phyloP scores from a whole-genome alignment of 2,113 vertebrate species.

The Alouatta palliata region DNA sequence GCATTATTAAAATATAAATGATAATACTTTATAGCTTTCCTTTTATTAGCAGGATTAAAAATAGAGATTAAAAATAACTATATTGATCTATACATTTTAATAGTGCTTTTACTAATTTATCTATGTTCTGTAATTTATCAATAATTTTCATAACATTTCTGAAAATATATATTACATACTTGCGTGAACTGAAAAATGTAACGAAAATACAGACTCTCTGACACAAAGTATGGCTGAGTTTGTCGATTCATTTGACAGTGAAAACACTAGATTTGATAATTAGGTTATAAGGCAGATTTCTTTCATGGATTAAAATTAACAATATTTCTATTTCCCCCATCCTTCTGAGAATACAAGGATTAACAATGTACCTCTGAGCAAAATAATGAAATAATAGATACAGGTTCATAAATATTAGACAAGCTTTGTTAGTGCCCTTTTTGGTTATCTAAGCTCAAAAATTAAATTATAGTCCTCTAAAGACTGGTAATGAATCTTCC shows the following conservation, averaged over 20 bases:
- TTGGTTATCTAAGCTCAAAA: background rate
- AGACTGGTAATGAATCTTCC: background rate
- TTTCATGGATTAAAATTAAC: conserved; percentile 12
- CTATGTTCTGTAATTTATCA: background rate
- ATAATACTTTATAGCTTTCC: background rate
- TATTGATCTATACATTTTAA: background rate
- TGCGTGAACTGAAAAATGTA: background rate
- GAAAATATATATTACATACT: background rate
- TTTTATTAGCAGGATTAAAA: conserved; percentile 5
- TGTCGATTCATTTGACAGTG: background rate
- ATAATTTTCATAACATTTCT: background rate
- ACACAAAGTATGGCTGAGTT: background rate
- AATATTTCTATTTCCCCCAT: conserved; percentile 19
- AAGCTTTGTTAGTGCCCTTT: background rate
- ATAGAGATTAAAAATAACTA: conserved; percentile 31
- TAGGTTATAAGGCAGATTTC: background rate
- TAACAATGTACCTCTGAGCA: background rate
- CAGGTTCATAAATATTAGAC: background rate
- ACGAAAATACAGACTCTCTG: conserved; percentile 9
- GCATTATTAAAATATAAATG: conserved; percentile 47
- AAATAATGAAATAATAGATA: background rate
- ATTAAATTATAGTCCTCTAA: background rate
- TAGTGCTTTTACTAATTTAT: conserved; percentile 5
- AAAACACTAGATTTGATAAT: background rate
- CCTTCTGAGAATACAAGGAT: background rate